These are phyloP conservation scores for Grammomys surdaster DNA, from an alignment of 2,113 vertebrate species.

Conservation along the genomic window DNA sequence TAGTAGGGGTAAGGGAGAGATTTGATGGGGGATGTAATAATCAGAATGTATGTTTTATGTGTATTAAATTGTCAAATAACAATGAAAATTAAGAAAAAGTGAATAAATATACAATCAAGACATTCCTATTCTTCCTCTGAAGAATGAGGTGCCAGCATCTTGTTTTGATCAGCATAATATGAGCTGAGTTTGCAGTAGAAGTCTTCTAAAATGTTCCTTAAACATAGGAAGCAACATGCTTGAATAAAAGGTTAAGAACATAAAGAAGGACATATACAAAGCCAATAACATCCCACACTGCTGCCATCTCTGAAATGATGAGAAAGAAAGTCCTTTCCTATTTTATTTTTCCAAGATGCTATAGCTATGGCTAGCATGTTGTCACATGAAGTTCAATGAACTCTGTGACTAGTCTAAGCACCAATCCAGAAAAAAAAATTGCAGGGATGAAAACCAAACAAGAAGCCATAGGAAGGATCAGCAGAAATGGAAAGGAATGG, in stretches of 20 bases:
- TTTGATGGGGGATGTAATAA: background rate
- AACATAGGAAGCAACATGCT: background rate
- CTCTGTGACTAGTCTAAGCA: background rate
- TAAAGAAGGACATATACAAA: background rate
- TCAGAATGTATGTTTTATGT: background rate
- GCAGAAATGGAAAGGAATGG: background rate
- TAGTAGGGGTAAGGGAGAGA: background rate
- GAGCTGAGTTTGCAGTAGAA: background rate
- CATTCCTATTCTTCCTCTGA: constrained; percentile 1
- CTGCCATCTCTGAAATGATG: background rate
- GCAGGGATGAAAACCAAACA: background rate
- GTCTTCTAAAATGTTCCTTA: constrained; percentile 6
- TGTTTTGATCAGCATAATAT: background rate
- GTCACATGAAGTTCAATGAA: background rate
- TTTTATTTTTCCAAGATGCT: background rate
- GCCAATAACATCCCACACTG: background rate
- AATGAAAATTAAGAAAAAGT: background rate
- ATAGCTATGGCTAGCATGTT: background rate
- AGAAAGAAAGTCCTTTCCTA: background rate
- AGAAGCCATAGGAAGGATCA: background rate
- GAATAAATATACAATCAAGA: background rate
- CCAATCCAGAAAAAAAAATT: background rate
- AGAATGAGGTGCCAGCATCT: background rate
- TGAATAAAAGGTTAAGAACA: background rate
- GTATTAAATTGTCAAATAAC: background rate